These are phyloP conservation scores for Oophaga sylvatica DNA, from an alignment of 2,797 vertebrate genomes.

Conservation along the genomic window DNA sequence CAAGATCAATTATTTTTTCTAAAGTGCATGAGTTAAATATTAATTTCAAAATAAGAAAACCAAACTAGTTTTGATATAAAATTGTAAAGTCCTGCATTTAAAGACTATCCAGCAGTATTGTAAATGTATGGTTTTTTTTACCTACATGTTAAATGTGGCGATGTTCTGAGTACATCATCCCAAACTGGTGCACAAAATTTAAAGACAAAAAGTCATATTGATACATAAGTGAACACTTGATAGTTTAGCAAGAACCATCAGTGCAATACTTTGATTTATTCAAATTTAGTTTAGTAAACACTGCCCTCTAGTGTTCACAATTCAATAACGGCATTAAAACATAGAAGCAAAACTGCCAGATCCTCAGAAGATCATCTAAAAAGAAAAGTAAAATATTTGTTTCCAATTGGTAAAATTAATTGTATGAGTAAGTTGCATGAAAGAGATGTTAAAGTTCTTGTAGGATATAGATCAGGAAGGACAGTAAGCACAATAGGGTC, in stretches of 20 bases:
- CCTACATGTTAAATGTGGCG: neutral
- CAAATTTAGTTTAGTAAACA: conserved; percentile 31
- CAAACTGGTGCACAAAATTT: neutral
- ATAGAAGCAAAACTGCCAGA: neutral
- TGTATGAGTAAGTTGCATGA: too few species aligned
- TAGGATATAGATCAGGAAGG: too few species aligned
- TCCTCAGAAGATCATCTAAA: neutral
- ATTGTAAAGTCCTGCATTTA: too few species aligned
- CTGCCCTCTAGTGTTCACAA: conserved; percentile 52
- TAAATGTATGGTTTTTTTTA: too few species aligned
- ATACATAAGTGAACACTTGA: conserved; percentile 45
- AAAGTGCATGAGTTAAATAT: neutral
- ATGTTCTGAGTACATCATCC: neutral
- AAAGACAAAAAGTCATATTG: conserved; percentile 37
- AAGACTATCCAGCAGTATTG: neutral
- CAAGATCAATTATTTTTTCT: neutral
- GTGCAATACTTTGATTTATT: conserved; percentile 28
- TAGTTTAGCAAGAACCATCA: conserved; percentile 31
- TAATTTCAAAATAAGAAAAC: neutral
- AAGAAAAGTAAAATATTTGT: neutral
- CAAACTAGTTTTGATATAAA: neutral
- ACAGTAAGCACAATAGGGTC: too few species aligned
- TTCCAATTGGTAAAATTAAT: neutral
- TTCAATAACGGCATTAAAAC: neutral
- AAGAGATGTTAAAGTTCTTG: too few species aligned